Evolutionary conservation across 92 coral and sea anemone species (phyloP), one percentile per base, ranked within the genome.

Genomic region (Galaxea fascicularis): DNA sequence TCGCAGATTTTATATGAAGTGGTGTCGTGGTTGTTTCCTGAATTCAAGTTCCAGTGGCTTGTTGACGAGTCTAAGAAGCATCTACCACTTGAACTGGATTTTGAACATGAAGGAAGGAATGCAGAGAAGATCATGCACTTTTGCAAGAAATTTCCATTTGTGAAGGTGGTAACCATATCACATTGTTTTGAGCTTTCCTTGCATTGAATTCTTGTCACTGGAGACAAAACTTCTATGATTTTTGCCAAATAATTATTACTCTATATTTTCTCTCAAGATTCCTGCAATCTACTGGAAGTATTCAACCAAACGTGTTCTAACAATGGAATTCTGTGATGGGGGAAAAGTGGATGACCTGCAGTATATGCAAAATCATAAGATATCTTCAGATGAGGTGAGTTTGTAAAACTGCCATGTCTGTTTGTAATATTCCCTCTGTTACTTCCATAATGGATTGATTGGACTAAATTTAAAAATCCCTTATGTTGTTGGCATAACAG

Each of bases 241-340:
- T 15, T 49, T 9, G 54, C 17, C 17, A 15, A 4, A 49, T 49
- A 49, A 0, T 49, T 49, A 10, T 49, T 2, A 4, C 13, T 49
- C 54, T 57, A 7, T 57, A 1, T 14, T 57, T 17, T 57, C 63
- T 57, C 63, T 84, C 14, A 71, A 96, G 99, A 90, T 97, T 71
- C 99, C 98, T 22, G 87, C 87, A 62, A 91, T 97, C 29, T 86
- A 89, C 63, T 97, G 99, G 99, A 83, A 93, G 59, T 86, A 78
- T 65, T 92, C 99, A 24, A 92, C 90, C 49, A 87, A 92, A 60
- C 95, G 98, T 12, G 93, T 97, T 46, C 78, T 97, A 41, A 94
- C 95, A 64, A 97, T 97, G 99, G 99, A 97, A 80, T 97, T 91
- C 77, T 97, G 98, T 85, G 92, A 94, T 11, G 99, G 99, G 8